Evolutionary conservation across 2,797 vertebrate genomes (phyloP).

Genomic region (Sorex maritimensis): DNA sequence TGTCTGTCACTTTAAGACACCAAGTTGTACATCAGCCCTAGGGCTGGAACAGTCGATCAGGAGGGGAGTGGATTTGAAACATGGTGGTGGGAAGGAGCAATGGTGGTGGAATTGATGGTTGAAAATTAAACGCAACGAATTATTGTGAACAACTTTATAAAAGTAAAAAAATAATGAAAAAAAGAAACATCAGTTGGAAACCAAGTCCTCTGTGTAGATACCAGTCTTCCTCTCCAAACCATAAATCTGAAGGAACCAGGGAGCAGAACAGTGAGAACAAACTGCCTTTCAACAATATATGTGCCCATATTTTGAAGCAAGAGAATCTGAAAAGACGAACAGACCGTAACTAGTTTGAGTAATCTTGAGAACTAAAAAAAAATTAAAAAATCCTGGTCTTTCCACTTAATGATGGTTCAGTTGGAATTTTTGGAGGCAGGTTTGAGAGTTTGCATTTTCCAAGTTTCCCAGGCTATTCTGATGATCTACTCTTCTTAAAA

Average conservation of each 20-base stretch:
- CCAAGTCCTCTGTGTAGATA: background rate
- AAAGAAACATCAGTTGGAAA: slow-evolving; percentile 4
- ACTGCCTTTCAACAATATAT: background rate
- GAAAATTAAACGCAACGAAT: no score
- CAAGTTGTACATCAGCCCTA: no score
- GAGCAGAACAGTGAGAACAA: background rate
- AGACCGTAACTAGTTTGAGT: background rate
- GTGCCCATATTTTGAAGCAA: background rate
- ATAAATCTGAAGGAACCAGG: background rate
- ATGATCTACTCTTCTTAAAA: slow-evolving; percentile 34
- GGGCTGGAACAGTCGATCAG: no score
- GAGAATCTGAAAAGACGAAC: background rate
- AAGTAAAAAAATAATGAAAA: background rate
- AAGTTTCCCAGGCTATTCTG: background rate
- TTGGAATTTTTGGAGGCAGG: slow-evolving; percentile 36
- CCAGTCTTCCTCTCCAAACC: background rate
- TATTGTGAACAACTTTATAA: no score
- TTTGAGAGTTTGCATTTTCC: background rate
- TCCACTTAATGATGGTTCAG: slow-evolving; percentile 12
- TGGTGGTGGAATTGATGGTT: no score
- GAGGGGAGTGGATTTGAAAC: no score
- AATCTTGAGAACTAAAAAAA: background rate
- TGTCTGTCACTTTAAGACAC: slow-evolving; percentile 19
- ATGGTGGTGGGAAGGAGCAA: background rate
- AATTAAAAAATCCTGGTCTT: background rate